Evolutionary conservation across 2,797 vertebrate genomes (phyloP), one percentile per base, ranked within the genome.

Genomic region (Ctenosaura bakeri): DNA sequence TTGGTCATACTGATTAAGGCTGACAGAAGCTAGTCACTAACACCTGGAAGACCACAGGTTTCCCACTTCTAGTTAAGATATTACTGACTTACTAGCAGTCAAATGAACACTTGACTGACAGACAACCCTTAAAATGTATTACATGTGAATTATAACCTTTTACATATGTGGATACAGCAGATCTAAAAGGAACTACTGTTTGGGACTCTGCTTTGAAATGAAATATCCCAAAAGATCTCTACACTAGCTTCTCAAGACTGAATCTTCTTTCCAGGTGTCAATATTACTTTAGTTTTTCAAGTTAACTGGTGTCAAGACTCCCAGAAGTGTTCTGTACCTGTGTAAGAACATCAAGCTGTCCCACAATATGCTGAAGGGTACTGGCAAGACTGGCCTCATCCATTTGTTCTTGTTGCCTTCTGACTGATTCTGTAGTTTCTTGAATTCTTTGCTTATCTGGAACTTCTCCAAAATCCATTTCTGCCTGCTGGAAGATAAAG

Each of bases 291-390:
- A 26, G 42, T 54, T 73, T 85, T 54, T 73, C n/a, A 54, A 56
- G 73, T 0, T 77, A 81, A 8, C 6, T 26, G 0, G 59, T 50
- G 93, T 90, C 89, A 46, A 86, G 35, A 54, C 35, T 32, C 35
- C 32, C 64, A 69, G 46, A 64, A 81, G 18, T 2, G 56, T 3
- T 22, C 3, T 91, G 94, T 98, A 99, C 99, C 99, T 99, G 98
- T 89, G 98, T 99, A 89, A 99, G 98, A 95, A 99, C 97, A 83
- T 98, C 98, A 94, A 99, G 97, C 93, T 99, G 98, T 92, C 97
- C 97, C 93, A 99, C 97, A 24, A 99, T 99, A 95, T 98, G 98
- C 92, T 99, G 98, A 92, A 99, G 97, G 0, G 98, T 98, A 95
- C 91, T 98, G 88, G 98, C 91, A 38, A 99, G 94, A 4, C 90